A percentile compares a stretch with the other conserved stretches of the same genome.
phyloP scores from a whole-genome alignment of 2,888 invertebrate genomes.

The Lasius platythorax region DNA sequence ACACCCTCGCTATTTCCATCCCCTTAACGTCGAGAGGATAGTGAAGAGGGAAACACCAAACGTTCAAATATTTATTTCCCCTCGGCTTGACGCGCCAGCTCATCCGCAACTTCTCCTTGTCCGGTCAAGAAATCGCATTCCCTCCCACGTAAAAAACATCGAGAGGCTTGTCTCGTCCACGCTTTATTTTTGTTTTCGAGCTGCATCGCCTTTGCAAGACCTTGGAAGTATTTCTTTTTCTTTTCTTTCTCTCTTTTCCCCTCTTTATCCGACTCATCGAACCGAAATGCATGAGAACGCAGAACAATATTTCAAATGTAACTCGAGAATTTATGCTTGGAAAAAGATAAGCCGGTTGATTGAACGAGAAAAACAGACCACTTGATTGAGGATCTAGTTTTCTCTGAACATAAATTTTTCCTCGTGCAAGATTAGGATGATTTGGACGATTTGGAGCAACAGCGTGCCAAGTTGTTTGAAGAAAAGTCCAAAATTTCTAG shows the following conservation, averaged over 20 bases:
- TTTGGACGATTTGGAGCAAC: neutral
- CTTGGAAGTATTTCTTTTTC: neutral
- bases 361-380: slow-evolving; percentile 5
- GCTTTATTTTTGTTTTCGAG: slow-evolving; percentile 22
- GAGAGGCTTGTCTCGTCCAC: neutral
- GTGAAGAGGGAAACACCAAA: slow-evolving; percentile 9
- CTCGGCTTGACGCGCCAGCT: slow-evolving; percentile 20
- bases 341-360: slow-evolving; percentile 13
- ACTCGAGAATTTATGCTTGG: slow-evolving; percentile 8
- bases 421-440: neutral
- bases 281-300: slow-evolving; percentile 10
- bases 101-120: slow-evolving; percentile 13
- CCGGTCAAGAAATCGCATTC: slow-evolving; percentile 47
- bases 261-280: slow-evolving; percentile 27
- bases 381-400: neutral
- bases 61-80: slow-evolving; percentile 53
- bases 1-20: neutral
- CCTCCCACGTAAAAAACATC: slow-evolving; percentile 31
- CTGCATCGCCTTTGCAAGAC: neutral
- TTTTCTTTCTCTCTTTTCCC: neutral
- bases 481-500: neutral
- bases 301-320: slow-evolving; percentile 24
- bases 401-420: neutral
- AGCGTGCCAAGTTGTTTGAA: neutral
- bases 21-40: slow-evolving; percentile 1